Evolutionary conservation across 2,797 vertebrate genomes (phyloP).

Genomic region (Varecia variegata): DNA sequence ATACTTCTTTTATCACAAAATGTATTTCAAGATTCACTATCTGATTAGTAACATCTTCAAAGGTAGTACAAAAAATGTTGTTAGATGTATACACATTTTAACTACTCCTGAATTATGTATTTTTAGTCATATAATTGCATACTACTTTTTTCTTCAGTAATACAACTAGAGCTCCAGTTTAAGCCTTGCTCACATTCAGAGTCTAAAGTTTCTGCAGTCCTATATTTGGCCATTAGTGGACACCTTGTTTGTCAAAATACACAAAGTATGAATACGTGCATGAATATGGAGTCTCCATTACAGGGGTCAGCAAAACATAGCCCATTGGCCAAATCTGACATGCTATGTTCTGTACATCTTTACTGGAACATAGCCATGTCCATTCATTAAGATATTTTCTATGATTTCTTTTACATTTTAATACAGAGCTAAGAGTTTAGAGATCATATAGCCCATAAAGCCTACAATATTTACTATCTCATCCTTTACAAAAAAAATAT

Average conservation of each 20-base stretch:
- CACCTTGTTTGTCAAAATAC: background rate
- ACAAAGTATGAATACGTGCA: background rate
- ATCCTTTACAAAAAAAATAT: background rate
- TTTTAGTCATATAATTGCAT: background rate
- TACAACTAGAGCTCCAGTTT: background rate
- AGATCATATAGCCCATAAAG: background rate
- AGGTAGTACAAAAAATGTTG: background rate
- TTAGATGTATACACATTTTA: background rate
- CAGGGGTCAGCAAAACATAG: background rate
- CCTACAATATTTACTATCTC: background rate
- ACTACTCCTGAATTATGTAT: background rate
- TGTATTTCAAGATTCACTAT: background rate
- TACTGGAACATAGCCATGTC: background rate
- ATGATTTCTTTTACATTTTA: slow-evolving; percentile 2
- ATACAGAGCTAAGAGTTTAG: background rate
- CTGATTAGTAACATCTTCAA: background rate
- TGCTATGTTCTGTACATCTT: background rate
- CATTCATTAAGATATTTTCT: background rate
- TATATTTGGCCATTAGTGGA: background rate
- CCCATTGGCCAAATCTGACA: background rate
- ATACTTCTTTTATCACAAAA: background rate
- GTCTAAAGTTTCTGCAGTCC: background rate
- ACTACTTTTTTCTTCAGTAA: background rate
- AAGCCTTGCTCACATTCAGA: background rate
- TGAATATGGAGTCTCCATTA: background rate